These are phyloP conservation scores for Callyntrura sp. DNA, from an alignment of 2,888 invertebrate species.

Conservation along the genomic window DNA sequence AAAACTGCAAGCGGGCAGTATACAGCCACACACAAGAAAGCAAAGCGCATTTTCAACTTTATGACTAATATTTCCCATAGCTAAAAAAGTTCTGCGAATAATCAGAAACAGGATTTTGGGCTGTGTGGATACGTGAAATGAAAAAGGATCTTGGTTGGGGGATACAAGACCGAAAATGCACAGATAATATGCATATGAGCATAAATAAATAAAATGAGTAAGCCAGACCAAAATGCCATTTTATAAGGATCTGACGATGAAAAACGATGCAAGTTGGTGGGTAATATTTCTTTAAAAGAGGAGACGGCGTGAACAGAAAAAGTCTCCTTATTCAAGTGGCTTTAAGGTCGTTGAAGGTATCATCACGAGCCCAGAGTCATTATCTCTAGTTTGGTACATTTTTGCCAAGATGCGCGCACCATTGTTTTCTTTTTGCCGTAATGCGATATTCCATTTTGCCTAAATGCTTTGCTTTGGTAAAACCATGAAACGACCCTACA, in stretches of 20 bases:
- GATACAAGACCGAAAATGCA: not conserved
- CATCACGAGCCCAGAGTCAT: slow-evolving; percentile 27
- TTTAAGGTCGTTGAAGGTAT: slow-evolving; percentile 58
- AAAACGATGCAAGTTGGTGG: slow-evolving; percentile 1
- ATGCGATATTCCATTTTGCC: not conserved
- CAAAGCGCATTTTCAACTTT: slow-evolving; percentile 31
- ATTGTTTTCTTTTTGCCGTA: slow-evolving; percentile 46
- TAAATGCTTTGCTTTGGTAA: slow-evolving; percentile 1
- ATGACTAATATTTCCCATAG: slow-evolving; percentile 73
- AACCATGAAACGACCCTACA: not conserved
- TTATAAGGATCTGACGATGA: slow-evolving; percentile 67
- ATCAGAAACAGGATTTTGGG: slow-evolving; percentile 72
- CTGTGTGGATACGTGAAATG: slow-evolving; percentile 7
- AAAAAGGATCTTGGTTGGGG: slow-evolving; percentile 35
- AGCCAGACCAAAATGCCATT: slow-evolving; percentile 46
- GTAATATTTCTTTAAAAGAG: slow-evolving; percentile 12
- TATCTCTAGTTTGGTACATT: not conserved
- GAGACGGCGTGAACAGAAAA: not conserved
- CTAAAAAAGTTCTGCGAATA: slow-evolving; percentile 69
- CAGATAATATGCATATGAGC: not conserved
- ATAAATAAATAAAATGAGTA: slow-evolving; percentile 61
- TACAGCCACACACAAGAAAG: not conserved
- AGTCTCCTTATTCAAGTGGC: slow-evolving; percentile 15
- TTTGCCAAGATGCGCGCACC: not conserved
- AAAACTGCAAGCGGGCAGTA: not conserved